Evolutionary conservation across 1,140 invertebrate genomes (phyloP), one percentile per base, ranked within the genome.

Genomic region (Anastatus disparis): DNA sequence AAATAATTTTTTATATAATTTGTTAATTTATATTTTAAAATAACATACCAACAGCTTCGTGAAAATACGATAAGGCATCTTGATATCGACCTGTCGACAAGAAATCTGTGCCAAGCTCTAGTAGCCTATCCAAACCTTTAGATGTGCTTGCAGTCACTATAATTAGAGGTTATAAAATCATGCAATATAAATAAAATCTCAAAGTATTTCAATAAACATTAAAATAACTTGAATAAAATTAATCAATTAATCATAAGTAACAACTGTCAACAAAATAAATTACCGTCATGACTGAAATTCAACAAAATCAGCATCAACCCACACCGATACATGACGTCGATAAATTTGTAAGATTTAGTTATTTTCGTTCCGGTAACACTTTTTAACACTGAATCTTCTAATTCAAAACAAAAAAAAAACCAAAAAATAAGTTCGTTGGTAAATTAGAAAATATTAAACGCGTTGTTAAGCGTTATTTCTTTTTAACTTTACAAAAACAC

Each of bases 21-120:
- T n/a, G n/a, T n/a, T n/a, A n/a, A n/a, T n/a, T n/a, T n/a, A n/a
- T n/a, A n/a, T n/a, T n/a, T n/a, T n/a, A n/a, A n/a, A 24, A 55
- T 15, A 42, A 80, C 92, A 89, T 85, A 97, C 96, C 96, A 79
- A 99, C 94, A 76, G 98, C 98, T 65, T 95, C 94, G 90, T 99
- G 97, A 88, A 98, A 99, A 82, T 99, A 97, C 53, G 94, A 94
- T 27, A 99, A 85, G 1, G 98, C 98, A 89, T 99, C 98, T 53
- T 95, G 93, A 58, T 99, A 90, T 82, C 99, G 95, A 50, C 97
- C 97, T 75, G 91, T 91, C 8, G 94, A 92, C 74, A 99, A 86
- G 81, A 98, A 93, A 76, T 96, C 91, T 83, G 93, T 93, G 1
- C 97, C 97, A 82, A 97, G 87, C 82, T 98, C 94, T 79, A 99